Evolutionary conservation across 2,888 invertebrate genomes (phyloP).

Genomic region (Caenorhabditis macrosperma): DNA sequence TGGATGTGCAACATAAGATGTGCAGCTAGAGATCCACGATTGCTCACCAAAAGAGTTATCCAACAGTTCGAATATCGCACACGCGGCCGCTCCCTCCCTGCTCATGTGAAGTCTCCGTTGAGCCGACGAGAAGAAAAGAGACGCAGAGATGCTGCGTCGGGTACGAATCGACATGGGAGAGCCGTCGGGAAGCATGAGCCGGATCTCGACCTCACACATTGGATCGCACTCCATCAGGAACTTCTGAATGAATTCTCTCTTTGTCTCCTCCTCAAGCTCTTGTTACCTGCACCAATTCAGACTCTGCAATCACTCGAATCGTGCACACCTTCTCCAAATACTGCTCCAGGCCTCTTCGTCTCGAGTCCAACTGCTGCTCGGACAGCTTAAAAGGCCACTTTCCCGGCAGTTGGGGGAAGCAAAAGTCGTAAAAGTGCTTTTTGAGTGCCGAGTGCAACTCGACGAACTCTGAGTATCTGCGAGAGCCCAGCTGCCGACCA

Average conservation of each 20-base stretch:
- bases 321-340: conserved; percentile 99
- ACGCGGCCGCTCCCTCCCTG: conserved; percentile 89
- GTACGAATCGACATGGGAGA: conserved; percentile 83
- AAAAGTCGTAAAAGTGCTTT: conserved; percentile 83
- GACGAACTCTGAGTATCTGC: conserved; percentile 95
- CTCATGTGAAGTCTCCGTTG: conserved; percentile 83
- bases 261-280: background rate
- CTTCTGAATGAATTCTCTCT: conserved; percentile 81
- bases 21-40: too few relatives aligned
- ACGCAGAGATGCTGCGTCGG: conserved; percentile 79
- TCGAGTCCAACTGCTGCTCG: conserved; percentile 95
- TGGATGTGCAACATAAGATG: too few relatives aligned
- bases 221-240: conserved; percentile 77
- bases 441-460: conserved; percentile 73
- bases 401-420: conserved; percentile 96
- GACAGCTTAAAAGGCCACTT: conserved; percentile 99
- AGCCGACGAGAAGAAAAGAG: conserved; percentile 58
- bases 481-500: conserved; percentile 94
- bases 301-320: conserved; percentile 96
- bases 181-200: conserved; percentile 89
- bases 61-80: conserved; percentile 96
- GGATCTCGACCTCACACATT: conserved; percentile 83
- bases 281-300: conserved; percentile 88
- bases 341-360: conserved; percentile 92
- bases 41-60: conserved; percentile 98